phyloP scores from a whole-genome alignment of 2,888 invertebrate species.

The Sesia apiformis region DNA sequence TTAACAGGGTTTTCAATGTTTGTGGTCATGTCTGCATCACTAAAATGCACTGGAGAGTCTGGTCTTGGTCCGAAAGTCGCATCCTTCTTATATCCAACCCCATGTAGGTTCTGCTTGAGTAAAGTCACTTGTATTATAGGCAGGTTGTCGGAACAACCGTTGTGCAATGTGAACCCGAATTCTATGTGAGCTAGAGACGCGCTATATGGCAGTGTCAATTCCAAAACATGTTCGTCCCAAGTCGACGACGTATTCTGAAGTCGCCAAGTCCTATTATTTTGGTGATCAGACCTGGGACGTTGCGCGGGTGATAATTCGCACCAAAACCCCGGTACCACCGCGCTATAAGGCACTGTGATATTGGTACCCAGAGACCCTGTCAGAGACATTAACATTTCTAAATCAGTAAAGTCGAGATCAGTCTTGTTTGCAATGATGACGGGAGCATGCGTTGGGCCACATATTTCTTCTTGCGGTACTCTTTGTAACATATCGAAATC shows the following conservation, averaged over 20 bases:
- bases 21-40: constrained; percentile 43
- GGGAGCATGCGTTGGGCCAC: constrained; percentile 37
- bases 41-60: constrained; percentile 35
- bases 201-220: constrained; percentile 87
- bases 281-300: constrained; percentile 90
- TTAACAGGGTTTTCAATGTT: constrained; percentile 82
- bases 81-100: constrained; percentile 70
- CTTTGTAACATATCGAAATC: constrained; percentile 60
- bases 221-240: constrained; percentile 95
- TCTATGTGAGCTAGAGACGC: constrained; percentile 91
- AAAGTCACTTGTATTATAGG: constrained; percentile 86
- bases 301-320: constrained; percentile 94
- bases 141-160: constrained; percentile 80
- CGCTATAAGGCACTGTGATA: constrained; percentile 79
- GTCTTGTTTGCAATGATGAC: constrained; percentile 75
- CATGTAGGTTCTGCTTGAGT: constrained; percentile 75
- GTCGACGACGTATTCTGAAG: constrained; percentile 91
- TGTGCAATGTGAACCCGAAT: constrained; percentile 88
- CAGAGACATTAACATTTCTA: constrained; percentile 81
- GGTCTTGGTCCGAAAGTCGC: constrained; percentile 57
- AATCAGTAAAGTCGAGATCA: constrained; percentile 72
- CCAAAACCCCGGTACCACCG: constrained; percentile 95
- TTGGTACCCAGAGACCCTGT: constrained; percentile 82
- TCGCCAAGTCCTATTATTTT: constrained; percentile 91
- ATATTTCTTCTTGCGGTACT: constrained; percentile 47